Evolutionary conservation across 2,113 vertebrate species (phyloP).

Genomic region (Etheostoma cragini): DNA sequence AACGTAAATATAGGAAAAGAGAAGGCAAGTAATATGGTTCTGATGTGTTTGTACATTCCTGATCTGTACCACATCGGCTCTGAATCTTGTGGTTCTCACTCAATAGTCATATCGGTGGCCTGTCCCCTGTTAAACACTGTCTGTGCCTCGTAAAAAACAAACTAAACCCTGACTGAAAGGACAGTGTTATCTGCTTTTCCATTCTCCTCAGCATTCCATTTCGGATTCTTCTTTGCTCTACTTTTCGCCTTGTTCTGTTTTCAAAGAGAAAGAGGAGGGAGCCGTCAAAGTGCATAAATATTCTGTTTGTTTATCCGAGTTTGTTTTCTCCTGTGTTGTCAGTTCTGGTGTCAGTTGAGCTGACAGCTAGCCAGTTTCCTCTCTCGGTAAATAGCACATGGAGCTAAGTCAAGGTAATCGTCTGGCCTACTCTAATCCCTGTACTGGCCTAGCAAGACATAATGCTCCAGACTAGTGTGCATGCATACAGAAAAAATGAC

Average conservation of each 20-base stretch:
- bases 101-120: constrained; percentile 43
- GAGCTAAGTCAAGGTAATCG: constrained; percentile 40
- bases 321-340: constrained; percentile 13
- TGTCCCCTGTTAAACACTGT: constrained; percentile 34
- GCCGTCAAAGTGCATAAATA: constrained; percentile 54
- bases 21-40: constrained; percentile 11
- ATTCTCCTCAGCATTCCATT: constrained; percentile 44
- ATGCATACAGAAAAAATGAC: constrained; percentile 12
- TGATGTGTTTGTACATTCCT: constrained; percentile 41
- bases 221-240: constrained; percentile 19
- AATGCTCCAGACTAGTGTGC: neutral
- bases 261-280: constrained; percentile 54
- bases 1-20: constrained; percentile 43
- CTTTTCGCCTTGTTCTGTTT: constrained; percentile 44
- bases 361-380: constrained; percentile 17
- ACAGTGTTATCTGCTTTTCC: constrained; percentile 31
- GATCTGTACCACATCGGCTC: constrained; percentile 37
- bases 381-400: constrained; percentile 34
- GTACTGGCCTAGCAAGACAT: constrained; percentile 21
- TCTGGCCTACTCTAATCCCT: constrained; percentile 36
- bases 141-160: constrained; percentile 36
- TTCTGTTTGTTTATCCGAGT: constrained; percentile 33
- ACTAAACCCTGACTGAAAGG: constrained; percentile 43
- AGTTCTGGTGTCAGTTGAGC: constrained; percentile 39
- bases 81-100: constrained; percentile 21